Percentiles rank a stretch among this genome's conserved stretches.
These are phyloP conservation scores for Parnassius apollo DNA, from an alignment of 2,888 invertebrate genomes.

Conservation along the genomic window DNA sequence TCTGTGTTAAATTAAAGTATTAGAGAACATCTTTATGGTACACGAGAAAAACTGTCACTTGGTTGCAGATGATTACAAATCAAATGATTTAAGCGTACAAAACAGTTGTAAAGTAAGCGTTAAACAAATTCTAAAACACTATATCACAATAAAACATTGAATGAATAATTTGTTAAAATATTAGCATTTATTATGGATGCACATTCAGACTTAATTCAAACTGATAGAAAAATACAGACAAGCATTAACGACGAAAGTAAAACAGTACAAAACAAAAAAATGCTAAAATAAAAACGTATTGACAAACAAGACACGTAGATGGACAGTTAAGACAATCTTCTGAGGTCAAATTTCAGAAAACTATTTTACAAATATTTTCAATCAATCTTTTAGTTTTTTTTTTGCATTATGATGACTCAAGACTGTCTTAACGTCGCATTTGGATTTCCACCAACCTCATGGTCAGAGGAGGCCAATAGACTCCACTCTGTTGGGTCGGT, in stretches of 20 bases:
- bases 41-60: constrained; percentile 35
- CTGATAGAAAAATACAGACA: constrained; percentile 38
- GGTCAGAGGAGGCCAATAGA: constrained; percentile 56
- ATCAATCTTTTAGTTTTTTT: neutral
- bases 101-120: constrained; percentile 13
- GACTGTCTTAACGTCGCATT: constrained; percentile 33
- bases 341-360: neutral
- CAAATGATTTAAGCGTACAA: constrained; percentile 15
- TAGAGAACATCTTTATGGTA: constrained; percentile 36
- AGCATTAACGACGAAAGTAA: constrained; percentile 28
- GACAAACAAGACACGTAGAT: constrained; percentile 34
- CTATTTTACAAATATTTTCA: no score
- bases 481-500: constrained; percentile 51
- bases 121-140: constrained; percentile 24
- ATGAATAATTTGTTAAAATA: constrained; percentile 39
- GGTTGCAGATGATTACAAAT: constrained; percentile 25
- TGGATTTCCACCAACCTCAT: constrained; percentile 43
- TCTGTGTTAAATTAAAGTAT: constrained; percentile 64
- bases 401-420: constrained; percentile 19
- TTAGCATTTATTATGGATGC: constrained; percentile 40
- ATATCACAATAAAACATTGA: constrained; percentile 33
- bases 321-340: constrained; percentile 28
- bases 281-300: constrained; percentile 36
- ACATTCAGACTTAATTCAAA: constrained; percentile 39
- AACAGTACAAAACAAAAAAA: constrained; percentile 35